These are phyloP conservation scores for Tholera decimalis DNA, from an alignment of 2,888 invertebrate species.

Conservation along the genomic window DNA sequence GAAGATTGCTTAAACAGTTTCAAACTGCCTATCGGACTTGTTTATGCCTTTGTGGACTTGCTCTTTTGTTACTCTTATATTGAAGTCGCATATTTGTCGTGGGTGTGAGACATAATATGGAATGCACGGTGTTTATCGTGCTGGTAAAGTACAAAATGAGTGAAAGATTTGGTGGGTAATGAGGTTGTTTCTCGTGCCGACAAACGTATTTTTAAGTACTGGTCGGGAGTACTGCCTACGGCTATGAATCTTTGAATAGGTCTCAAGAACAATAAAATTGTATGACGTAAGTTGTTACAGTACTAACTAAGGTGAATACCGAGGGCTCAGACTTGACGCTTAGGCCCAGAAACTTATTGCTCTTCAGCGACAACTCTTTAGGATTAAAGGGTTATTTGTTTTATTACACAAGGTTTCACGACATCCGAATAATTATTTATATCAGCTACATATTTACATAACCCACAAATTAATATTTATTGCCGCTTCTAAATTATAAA, in stretches of 20 bases:
- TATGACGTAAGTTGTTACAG: not conserved
- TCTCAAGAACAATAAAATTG: not conserved
- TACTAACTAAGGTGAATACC: not conserved
- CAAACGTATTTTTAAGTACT: constrained; percentile 31
- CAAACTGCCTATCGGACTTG: constrained; percentile 64
- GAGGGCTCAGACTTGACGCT: not conserved
- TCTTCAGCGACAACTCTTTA: constrained; percentile 35
- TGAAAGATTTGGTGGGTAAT: constrained; percentile 21
- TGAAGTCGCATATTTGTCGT: constrained; percentile 48
- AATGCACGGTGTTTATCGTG: constrained; percentile 12
- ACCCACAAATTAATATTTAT: constrained; percentile 56
- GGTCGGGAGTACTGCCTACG: not conserved
- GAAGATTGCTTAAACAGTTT: constrained; percentile 69
- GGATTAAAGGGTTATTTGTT: constrained; percentile 42
- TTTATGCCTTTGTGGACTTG: constrained; percentile 59
- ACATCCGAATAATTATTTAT: constrained; percentile 37
- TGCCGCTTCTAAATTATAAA: constrained; percentile 43
- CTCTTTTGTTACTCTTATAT: constrained; percentile 51
- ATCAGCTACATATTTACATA: constrained; percentile 57
- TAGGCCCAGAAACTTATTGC: constrained; percentile 16
- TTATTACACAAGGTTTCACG: constrained; percentile 40
- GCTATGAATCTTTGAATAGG: constrained; percentile 8
- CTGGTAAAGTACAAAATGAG: constrained; percentile 11
- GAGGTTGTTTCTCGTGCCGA: constrained; percentile 46
- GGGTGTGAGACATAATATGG: constrained; percentile 16